These are phyloP conservation scores for Mystacides longicornis DNA, from an alignment of 2,888 invertebrate species.

Conservation along the genomic window DNA sequence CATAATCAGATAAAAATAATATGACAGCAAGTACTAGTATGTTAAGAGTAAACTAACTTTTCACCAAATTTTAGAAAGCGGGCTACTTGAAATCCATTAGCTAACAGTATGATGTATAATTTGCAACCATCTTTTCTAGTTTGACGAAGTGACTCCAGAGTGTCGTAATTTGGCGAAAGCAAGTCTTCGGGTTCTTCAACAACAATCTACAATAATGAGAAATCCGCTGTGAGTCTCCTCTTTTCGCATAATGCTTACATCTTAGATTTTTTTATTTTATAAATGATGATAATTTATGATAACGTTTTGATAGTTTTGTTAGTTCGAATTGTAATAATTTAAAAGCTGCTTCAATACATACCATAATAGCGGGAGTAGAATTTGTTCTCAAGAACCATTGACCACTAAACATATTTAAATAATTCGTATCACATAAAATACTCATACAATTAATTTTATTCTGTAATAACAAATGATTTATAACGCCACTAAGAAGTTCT, in stretches of 20 bases:
- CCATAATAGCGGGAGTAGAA: slow-evolving; percentile 47
- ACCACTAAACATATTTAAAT: slow-evolving; percentile 47
- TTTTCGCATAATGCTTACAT: neutral
- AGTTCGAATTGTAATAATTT: too few species aligned
- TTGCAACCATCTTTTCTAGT: slow-evolving; percentile 61
- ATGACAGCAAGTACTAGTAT: too few species aligned
- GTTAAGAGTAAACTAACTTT: slow-evolving; percentile 42
- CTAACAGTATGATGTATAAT: slow-evolving; percentile 60
- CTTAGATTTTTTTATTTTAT: neutral
- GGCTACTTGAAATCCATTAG: slow-evolving; percentile 63
- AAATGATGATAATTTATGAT: neutral
- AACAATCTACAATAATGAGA: slow-evolving; percentile 41
- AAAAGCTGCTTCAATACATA: slow-evolving; percentile 28
- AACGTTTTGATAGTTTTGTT: too few species aligned
- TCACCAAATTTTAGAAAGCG: slow-evolving; percentile 65
- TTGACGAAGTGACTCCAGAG: slow-evolving; percentile 49
- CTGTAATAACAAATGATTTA: slow-evolving; percentile 31
- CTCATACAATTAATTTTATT: slow-evolving; percentile 45
- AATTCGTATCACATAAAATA: slow-evolving; percentile 47
- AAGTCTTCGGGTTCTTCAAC: slow-evolving; percentile 59
- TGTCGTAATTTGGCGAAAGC: slow-evolving; percentile 51
- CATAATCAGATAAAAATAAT: too few species aligned
- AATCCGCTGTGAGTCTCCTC: neutral
- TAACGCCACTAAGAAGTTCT: slow-evolving; percentile 34
- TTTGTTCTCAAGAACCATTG: slow-evolving; percentile 41